Percentiles rank a stretch among this genome's conserved stretches.
Conservation (phyloP, 2,797 vertebrate genomes). For the Channallabes apus region DNA sequence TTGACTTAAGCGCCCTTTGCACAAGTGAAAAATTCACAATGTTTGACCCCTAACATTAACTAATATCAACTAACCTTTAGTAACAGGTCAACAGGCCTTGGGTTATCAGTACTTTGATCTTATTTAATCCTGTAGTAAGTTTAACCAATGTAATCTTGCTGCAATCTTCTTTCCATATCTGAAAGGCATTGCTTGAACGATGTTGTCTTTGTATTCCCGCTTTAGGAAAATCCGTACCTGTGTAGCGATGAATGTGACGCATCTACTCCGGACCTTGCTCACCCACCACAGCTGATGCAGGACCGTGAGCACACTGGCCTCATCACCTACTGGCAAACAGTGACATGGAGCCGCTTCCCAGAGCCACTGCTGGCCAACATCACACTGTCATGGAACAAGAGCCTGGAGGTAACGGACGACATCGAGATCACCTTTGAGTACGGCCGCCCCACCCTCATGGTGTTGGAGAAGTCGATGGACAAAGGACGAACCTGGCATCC, state of each 20-base stretch:
- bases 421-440: conserved; percentile 93
- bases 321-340: conserved; percentile 95
- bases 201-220: conserved; percentile 37
- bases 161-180: background rate
- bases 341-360: conserved; percentile 92
- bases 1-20: background rate
- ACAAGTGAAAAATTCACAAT: background rate
- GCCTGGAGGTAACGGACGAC: conserved; percentile 92
- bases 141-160: background rate
- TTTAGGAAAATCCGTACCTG: conserved; percentile 93
- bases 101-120: too few relatives aligned
- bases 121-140: background rate
- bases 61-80: too few relatives aligned
- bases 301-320: conserved; percentile 89
- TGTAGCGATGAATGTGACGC: conserved; percentile 98
- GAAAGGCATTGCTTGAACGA: background rate
- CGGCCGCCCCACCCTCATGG: conserved; percentile 92
- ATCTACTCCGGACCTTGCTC: conserved; percentile 89
- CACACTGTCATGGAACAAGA: conserved; percentile 96
- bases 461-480: conserved; percentile 93
- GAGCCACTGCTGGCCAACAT: conserved; percentile 92
- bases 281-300: conserved; percentile 94
- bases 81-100: too few relatives aligned
- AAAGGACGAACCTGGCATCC: conserved; percentile 93
- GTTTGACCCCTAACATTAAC: background rate